phyloP scores from a whole-genome alignment of 2,113 vertebrate species.

The Ceyx margarethae region DNA sequence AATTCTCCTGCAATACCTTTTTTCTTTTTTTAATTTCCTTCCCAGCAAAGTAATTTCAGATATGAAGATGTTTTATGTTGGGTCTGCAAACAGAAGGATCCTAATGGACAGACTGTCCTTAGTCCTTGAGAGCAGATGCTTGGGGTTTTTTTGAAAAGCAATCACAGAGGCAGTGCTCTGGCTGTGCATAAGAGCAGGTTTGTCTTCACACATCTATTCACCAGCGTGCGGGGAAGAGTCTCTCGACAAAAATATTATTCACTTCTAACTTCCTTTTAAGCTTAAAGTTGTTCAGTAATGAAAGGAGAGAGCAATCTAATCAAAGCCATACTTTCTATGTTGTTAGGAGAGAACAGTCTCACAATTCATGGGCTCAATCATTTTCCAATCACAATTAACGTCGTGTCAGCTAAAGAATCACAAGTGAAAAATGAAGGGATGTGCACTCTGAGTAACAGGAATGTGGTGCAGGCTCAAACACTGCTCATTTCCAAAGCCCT shows the following conservation, averaged over 20 bases:
- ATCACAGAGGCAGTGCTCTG: background rate
- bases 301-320: slow-evolving; percentile 7
- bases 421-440: background rate
- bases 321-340: background rate
- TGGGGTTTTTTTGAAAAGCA: background rate
- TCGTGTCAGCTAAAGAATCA: background rate
- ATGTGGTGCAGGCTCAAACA: background rate
- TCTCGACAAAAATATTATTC: background rate
- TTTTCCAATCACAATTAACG: slow-evolving; percentile 30
- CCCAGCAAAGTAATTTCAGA: background rate
- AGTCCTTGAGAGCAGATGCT: background rate
- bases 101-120: background rate
- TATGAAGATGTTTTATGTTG: background rate
- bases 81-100: background rate
- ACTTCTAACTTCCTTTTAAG: background rate
- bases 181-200: background rate
- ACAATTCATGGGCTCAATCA: background rate
- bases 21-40: background rate
- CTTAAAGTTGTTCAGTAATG: background rate
- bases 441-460: background rate
- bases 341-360: background rate
- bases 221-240: background rate
- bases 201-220: background rate
- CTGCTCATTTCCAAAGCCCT: background rate
- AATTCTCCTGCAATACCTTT: no score